Conservation (phyloP, 2,797 vertebrate genomes). For the Buceros bicornis region DNA sequence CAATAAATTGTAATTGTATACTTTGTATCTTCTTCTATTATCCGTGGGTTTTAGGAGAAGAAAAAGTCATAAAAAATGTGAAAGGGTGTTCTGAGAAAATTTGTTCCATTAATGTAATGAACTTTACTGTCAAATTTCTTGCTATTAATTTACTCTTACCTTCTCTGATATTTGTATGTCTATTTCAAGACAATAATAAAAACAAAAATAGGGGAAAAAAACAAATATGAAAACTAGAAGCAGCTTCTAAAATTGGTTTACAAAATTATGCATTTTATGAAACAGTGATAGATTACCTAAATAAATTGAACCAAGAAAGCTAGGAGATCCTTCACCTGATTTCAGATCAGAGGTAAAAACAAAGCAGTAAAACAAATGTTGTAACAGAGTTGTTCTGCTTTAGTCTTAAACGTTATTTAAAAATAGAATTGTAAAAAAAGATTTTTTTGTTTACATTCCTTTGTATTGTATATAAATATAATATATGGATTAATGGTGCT, state of each 20-base stretch:
- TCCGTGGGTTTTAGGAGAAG: not conserved
- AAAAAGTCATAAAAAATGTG: not conserved
- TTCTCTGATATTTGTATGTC: not conserved
- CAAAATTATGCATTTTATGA: not conserved
- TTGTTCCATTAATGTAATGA: not conserved
- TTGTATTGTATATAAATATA: not conserved
- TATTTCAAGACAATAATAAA: not conserved
- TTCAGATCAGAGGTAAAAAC: not conserved
- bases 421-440: not conserved
- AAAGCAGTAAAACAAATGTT: not conserved
- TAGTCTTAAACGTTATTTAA: not conserved
- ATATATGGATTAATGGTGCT: not conserved
- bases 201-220: not conserved
- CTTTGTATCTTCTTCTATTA: not conserved
- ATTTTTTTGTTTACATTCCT: not conserved
- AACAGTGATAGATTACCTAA: not conserved
- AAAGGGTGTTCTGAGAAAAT: not conserved
- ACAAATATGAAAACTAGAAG: not conserved
- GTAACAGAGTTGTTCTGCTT: not conserved
- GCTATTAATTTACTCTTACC: not conserved
- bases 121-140: not conserved
- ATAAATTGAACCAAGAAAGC: not conserved
- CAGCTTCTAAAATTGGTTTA: not conserved
- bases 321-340: not conserved
- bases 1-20: constrained; percentile 10